phyloP scores from a whole-genome alignment of 1,140 invertebrate genomes.

The Leptestheria dahalacensis region DNA sequence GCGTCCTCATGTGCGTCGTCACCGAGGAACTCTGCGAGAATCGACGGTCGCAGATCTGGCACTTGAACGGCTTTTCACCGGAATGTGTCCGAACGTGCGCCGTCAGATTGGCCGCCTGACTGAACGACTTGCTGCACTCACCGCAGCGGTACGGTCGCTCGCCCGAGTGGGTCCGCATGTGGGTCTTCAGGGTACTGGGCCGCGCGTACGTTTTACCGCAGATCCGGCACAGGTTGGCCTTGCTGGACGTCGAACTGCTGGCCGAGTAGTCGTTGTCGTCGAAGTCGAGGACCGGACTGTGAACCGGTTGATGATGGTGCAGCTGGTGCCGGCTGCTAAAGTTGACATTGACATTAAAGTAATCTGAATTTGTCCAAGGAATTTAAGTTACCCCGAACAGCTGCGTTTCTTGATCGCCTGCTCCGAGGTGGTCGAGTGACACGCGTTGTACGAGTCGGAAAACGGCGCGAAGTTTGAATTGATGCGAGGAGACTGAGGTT shows the following conservation, averaged over 20 bases:
- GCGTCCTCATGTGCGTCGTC: constrained; percentile 53
- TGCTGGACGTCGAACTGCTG: constrained; percentile 17
- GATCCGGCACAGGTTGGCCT: constrained; percentile 59
- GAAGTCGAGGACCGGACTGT: neutral
- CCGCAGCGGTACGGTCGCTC: constrained; percentile 76
- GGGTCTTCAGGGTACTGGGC: constrained; percentile 89
- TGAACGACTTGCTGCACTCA: constrained; percentile 46
- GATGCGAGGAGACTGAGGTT: neutral
- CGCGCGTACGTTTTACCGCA: constrained; percentile 93
- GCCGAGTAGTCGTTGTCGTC: neutral
- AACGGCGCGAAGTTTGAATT: neutral
- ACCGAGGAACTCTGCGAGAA: constrained; percentile 51
- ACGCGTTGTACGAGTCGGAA: neutral
- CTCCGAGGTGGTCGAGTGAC: neutral
- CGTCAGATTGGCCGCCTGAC: constrained; percentile 49
- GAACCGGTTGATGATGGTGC: neutral
- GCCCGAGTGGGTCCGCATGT: constrained; percentile 87
- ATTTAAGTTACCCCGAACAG: too few species aligned
- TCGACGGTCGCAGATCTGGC: constrained; percentile 85
- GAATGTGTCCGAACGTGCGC: constrained; percentile 45
- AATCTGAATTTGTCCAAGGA: too few species aligned
- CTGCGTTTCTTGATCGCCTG: neutral
- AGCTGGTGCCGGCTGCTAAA: too few species aligned
- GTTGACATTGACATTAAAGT: too few species aligned
- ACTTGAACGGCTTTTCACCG: constrained; percentile 66